Evolutionary conservation across 2,888 invertebrate species (phyloP).

Genomic region (Luffia ferchaultella): DNA sequence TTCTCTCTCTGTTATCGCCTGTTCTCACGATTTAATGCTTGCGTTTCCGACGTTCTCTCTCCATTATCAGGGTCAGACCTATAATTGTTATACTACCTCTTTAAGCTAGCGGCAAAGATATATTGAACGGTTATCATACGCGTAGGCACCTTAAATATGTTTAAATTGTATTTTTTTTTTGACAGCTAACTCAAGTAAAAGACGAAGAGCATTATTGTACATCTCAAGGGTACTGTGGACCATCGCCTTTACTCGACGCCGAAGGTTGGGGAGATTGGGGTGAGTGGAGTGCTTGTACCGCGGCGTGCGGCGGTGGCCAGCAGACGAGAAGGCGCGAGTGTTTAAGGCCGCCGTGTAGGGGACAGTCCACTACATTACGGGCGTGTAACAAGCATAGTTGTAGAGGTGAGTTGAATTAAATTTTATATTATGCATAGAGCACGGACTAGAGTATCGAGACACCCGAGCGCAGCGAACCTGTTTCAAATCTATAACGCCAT

Average conservation of each 20-base stretch:
- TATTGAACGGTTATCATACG: no score
- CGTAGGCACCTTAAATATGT: no score
- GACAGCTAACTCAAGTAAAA: constrained; percentile 72
- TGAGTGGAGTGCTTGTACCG: constrained; percentile 40
- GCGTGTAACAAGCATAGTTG: constrained; percentile 81
- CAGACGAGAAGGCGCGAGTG: constrained; percentile 71
- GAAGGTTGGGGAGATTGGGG: constrained; percentile 31
- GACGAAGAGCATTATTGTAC: constrained; percentile 84
- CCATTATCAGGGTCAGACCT: no score
- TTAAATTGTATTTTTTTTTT: no score
- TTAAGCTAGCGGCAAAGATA: no score
- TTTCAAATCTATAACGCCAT: no score
- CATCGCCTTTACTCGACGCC: constrained; percentile 26
- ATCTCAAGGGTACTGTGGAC: constrained; percentile 71
- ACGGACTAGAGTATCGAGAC: no score
- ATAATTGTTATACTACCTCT: no score
- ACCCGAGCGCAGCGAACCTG: no score
- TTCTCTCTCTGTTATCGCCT: no score
- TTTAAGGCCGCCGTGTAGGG: constrained; percentile 55
- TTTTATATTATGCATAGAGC: neutral
- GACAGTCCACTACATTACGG: constrained; percentile 68
- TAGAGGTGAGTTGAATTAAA: constrained; percentile 38
- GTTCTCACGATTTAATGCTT: no score
- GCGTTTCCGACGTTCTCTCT: no score
- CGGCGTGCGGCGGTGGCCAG: constrained; percentile 59